phyloP scores from a whole-genome alignment of 2,888 invertebrate species.

The Allacma fusca region DNA sequence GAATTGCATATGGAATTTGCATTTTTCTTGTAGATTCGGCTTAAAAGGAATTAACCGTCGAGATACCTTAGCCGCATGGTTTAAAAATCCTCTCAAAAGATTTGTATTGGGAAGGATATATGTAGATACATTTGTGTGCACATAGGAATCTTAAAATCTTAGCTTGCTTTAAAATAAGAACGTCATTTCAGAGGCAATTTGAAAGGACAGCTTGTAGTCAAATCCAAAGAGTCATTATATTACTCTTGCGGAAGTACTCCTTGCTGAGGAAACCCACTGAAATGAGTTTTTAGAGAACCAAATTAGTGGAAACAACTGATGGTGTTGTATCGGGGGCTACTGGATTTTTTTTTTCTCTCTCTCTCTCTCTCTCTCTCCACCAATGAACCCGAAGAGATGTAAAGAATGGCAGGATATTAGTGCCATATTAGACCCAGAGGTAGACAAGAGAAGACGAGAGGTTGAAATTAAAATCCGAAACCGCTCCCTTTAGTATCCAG shows the following conservation, averaged over 20 bases:
- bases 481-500: not conserved
- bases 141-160: slow-evolving; percentile 6
- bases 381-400: slow-evolving; percentile 32
- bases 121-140: not conserved
- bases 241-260: not conserved
- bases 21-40: slow-evolving; percentile 13
- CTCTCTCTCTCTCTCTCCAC: slow-evolving; percentile 1
- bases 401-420: slow-evolving; percentile 36
- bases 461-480: slow-evolving; percentile 40
- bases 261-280: slow-evolving; percentile 12
- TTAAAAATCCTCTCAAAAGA: not conserved
- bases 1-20: not conserved
- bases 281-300: slow-evolving; percentile 35
- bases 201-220: slow-evolving; percentile 28
- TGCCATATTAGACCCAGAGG: slow-evolving; percentile 20
- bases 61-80: not conserved
- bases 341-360: slow-evolving; percentile 23
- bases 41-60: slow-evolving; percentile 30
- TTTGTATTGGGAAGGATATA: slow-evolving; percentile 1
- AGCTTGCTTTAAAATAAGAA: not conserved
- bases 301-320: slow-evolving; percentile 35
- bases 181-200: slow-evolving; percentile 36
- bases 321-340: slow-evolving; percentile 3
- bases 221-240: slow-evolving; percentile 27
- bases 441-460: slow-evolving; percentile 10